Evolutionary conservation across 2,888 invertebrate genomes (phyloP).

Genomic region (Sesamia inferens): DNA sequence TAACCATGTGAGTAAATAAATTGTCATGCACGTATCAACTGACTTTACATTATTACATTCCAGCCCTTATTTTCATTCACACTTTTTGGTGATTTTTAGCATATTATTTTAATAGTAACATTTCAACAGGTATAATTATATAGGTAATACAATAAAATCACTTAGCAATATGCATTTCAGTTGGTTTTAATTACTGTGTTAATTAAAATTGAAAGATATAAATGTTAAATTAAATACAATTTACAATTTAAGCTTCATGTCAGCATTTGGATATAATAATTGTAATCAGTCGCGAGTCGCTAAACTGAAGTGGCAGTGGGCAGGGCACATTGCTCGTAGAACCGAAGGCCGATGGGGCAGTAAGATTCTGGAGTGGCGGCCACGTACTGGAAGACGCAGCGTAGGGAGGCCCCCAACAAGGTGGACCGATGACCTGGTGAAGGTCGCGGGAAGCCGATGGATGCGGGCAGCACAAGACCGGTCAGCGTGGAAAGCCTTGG

Average conservation of each 20-base stretch:
- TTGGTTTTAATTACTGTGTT: neutral
- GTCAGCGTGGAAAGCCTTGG: too few species aligned
- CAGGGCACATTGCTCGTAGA: too few species aligned
- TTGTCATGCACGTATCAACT: constrained; percentile 1
- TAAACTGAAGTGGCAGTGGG: too few species aligned
- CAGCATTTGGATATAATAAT: neutral
- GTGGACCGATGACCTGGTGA: too few species aligned
- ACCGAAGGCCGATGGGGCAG: too few species aligned
- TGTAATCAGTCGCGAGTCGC: too few species aligned
- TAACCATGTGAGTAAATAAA: constrained; percentile 8
- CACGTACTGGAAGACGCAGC: too few species aligned
- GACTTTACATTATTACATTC: constrained; percentile 1
- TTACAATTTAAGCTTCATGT: neutral
- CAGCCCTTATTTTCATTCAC: neutral
- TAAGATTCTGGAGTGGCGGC: too few species aligned
- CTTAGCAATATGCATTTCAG: neutral
- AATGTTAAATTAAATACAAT: neutral
- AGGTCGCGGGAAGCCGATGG: too few species aligned
- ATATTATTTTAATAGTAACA: neutral
- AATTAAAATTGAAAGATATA: neutral
- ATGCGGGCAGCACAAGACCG: too few species aligned
- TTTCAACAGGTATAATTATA: neutral
- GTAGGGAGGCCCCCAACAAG: too few species aligned
- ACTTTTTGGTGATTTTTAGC: neutral
- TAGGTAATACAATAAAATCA: neutral